Conservation (phyloP, 1,140 invertebrate species). For the Danaus plexippus region DNA sequence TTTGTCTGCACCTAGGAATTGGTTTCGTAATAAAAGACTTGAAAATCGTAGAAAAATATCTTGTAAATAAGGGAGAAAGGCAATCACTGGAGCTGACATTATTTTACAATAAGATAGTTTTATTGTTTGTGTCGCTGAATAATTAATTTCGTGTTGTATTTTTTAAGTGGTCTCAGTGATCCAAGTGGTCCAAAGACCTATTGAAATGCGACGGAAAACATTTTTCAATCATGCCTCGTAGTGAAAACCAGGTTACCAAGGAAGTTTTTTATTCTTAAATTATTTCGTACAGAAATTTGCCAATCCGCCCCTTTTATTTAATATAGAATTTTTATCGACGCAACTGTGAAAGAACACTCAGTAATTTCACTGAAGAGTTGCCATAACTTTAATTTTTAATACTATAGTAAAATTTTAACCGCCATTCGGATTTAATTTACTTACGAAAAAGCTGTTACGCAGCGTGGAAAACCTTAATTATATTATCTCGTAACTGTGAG, state of each 20-base stretch:
- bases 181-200: too few relatives aligned
- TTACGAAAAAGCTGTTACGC: constrained; percentile 12
- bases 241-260: too few relatives aligned
- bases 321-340: not conserved
- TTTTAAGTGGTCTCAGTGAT: too few relatives aligned
- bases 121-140: too few relatives aligned
- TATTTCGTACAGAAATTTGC: too few relatives aligned
- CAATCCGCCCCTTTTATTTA: not conserved
- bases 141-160: too few relatives aligned
- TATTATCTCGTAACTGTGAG: constrained; percentile 6
- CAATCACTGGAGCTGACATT: too few relatives aligned
- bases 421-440: constrained; percentile 20
- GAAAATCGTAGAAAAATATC: not conserved
- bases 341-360: constrained; percentile 7
- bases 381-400: constrained; percentile 19
- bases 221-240: too few relatives aligned
- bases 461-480: constrained; percentile 10
- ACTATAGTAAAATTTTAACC: constrained; percentile 17
- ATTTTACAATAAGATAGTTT: too few relatives aligned
- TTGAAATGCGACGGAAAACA: too few relatives aligned
- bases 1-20: constrained; percentile 9
- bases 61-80: too few relatives aligned
- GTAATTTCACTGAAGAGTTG: constrained; percentile 14
- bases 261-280: too few relatives aligned
- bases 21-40: constrained; percentile 11